phyloP scores from a whole-genome alignment of 2,888 invertebrate genomes.

The Mamestra brassicae region DNA sequence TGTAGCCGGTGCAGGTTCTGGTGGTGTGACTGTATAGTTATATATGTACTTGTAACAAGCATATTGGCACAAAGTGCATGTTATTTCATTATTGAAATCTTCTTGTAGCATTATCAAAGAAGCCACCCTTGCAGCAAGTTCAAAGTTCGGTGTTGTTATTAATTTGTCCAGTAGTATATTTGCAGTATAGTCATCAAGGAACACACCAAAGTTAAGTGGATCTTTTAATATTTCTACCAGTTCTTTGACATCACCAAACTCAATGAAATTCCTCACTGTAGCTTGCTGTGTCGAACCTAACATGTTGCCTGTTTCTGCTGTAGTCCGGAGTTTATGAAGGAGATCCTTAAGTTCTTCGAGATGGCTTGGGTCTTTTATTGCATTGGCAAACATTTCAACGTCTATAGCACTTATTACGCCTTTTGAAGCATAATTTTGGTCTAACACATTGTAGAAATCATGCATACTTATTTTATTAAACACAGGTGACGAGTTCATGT shows the following conservation, averaged over 20 bases:
- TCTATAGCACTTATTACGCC: conserved; percentile 94
- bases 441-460: conserved; percentile 93
- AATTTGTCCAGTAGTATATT: conserved; percentile 96
- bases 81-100: conserved; percentile 94
- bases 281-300: conserved; percentile 96
- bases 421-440: conserved; percentile 92
- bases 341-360: conserved; percentile 94
- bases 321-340: conserved; percentile 93
- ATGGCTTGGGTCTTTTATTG: conserved; percentile 89
- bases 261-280: conserved; percentile 92
- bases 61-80: conserved; percentile 93
- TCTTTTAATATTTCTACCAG: conserved; percentile 94
- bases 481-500: conserved; percentile 91
- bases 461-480: conserved; percentile 92
- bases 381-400: conserved; percentile 95
- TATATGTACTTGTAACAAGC: conserved; percentile 94
- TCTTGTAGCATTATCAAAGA: conserved; percentile 97
- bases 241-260: conserved; percentile 90
- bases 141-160: conserved; percentile 92
- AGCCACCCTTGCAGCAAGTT: conserved; percentile 94
- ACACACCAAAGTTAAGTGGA: conserved; percentile 96
- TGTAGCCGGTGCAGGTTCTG: conserved; percentile 67
- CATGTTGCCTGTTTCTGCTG: conserved; percentile 93
- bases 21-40: conserved; percentile 68
- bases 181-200: conserved; percentile 95